Percentiles rank a stretch among this genome's conserved stretches.
Conservation (phyloP, 2,888 invertebrate species). For the Gastracanthus pulcherrimus region DNA sequence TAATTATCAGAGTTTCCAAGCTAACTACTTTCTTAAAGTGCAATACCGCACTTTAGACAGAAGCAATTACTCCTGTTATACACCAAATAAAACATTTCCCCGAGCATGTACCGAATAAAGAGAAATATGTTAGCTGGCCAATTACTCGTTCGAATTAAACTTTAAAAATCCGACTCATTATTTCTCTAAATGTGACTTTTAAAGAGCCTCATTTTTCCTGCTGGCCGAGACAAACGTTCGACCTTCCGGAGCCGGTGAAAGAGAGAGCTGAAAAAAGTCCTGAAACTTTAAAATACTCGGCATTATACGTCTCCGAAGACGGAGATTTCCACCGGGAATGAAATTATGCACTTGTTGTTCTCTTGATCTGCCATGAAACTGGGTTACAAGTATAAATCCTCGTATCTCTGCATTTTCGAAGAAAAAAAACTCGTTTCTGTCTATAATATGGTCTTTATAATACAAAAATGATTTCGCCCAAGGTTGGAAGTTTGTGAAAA, state of each 20-base stretch:
- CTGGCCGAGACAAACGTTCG: background rate
- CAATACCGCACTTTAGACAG: background rate
- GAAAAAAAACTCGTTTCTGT: background rate
- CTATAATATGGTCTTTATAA: background rate
- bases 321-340: background rate
- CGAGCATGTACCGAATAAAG: background rate
- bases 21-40: background rate
- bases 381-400: background rate
- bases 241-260: background rate
- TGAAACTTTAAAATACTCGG: slow-evolving; percentile 12
- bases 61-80: background rate
- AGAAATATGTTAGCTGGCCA: background rate
- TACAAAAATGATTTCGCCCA: background rate
- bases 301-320: background rate
- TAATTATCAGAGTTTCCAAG: background rate
- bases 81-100: background rate
- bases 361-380: background rate
- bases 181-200: slow-evolving; percentile 5
- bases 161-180: slow-evolving; percentile 9
- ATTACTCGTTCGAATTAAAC: slow-evolving; percentile 7
- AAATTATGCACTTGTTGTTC: background rate
- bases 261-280: background rate
- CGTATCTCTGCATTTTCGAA: background rate
- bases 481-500: too few relatives aligned
- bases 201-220: background rate